Conservation (phyloP, 2,113 vertebrate genomes). For the Bagarius yarrelli region DNA sequence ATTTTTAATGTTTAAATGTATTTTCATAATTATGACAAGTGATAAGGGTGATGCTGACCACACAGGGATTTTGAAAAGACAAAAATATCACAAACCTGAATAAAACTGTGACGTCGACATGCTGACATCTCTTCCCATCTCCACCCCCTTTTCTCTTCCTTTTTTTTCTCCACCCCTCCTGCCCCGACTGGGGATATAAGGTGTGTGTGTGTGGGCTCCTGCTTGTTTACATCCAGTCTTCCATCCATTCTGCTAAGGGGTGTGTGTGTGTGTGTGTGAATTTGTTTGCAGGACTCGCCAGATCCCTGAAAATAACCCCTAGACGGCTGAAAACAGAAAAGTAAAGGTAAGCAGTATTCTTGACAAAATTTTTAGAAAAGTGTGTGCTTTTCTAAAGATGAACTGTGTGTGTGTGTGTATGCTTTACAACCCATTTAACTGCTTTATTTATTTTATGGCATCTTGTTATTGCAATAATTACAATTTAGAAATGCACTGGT, state of each 20-base stretch:
- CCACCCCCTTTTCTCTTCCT: background rate
- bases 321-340: background rate
- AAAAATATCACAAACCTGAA: slow-evolving; percentile 28
- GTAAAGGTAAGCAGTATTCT: slow-evolving; percentile 25
- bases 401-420: background rate
- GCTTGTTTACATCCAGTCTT: slow-evolving; percentile 40
- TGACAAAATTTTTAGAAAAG: no score
- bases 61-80: slow-evolving; percentile 36
- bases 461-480: background rate
- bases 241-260: slow-evolving; percentile 37
- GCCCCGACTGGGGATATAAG: slow-evolving; percentile 50
- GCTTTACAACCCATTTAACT: background rate
- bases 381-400: no score
- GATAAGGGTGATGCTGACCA: background rate
- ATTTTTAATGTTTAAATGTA: background rate
- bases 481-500: background rate
- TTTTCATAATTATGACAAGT: slow-evolving; percentile 1
- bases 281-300: slow-evolving; percentile 43
- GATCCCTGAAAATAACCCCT: slow-evolving; percentile 35
- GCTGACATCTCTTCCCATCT: slow-evolving; percentile 8
- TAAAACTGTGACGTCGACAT: background rate
- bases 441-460: background rate
- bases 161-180: slow-evolving; percentile 44
- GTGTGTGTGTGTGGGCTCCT: slow-evolving; percentile 10
- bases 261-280: slow-evolving; percentile 38